These are phyloP conservation scores for Dysmachus trigonus DNA, from an alignment of 2,888 invertebrate species.

Conservation along the genomic window DNA sequence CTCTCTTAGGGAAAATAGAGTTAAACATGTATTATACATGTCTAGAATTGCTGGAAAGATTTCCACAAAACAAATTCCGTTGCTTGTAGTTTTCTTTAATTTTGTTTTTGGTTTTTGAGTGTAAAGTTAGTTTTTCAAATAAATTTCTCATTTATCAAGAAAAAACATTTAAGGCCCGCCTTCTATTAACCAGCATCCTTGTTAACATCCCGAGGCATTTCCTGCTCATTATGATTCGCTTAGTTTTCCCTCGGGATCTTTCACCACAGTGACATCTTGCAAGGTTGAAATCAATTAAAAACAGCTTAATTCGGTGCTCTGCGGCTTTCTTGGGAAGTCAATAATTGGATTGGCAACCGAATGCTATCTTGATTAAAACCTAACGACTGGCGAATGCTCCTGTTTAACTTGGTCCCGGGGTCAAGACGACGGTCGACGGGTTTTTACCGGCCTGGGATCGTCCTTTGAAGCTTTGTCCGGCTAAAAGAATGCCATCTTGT, in stretches of 20 bases:
- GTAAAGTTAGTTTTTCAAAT: background rate
- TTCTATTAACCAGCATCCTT: background rate
- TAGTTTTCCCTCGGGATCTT: background rate
- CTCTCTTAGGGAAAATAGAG: too few relatives aligned
- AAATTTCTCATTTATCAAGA: background rate
- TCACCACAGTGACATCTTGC: background rate
- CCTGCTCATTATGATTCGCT: background rate
- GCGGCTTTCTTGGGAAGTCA: background rate
- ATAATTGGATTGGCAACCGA: constrained; percentile 9
- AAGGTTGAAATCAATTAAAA: background rate
- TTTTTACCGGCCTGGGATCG: background rate
- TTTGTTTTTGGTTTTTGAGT: too few relatives aligned
- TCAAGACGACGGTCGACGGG: background rate
- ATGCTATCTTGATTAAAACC: background rate
- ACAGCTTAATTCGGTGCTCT: background rate
- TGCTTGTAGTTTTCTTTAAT: background rate
- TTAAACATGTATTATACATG: too few relatives aligned
- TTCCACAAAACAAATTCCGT: background rate
- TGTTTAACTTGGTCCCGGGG: background rate
- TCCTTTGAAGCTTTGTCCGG: background rate
- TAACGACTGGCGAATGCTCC: background rate
- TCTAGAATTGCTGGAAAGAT: too few relatives aligned
- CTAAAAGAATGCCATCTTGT: background rate
- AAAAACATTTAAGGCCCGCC: background rate
- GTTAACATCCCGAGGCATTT: background rate